Base-by-base conservation (phyloP, 1,140 invertebrate genomes). In the Trigoniulus corallinus region DNA sequence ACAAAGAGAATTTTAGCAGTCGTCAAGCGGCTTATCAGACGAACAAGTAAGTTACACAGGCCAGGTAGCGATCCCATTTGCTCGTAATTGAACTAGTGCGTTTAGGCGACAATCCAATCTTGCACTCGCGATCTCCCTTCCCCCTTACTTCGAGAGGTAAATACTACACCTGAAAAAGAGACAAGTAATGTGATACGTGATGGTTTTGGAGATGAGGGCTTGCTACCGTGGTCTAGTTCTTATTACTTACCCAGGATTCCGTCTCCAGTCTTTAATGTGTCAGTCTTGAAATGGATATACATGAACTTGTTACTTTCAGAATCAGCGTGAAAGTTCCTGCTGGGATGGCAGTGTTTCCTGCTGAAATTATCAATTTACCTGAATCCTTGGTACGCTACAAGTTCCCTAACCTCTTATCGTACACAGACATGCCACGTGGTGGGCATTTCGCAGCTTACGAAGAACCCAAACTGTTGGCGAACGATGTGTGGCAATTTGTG, bases 391-490 rank as follows among this genome's bases (percentile, higher is more conserved):
- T 60, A 13, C 53, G 61, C 10, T 48, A 57, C 27, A 61, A 61
- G 7, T 68, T 58, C 50, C 41, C 37, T n/a, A 69, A 71, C 49
- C 22, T 72, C 24, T 54, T 66, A 3, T 56, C 55, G 20, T 67
- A 63, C 42, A 63, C 48, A 22, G 29, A 61, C 43, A 54, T 61
- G 56, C 53, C 59, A 7, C 47, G 56, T 13, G 86, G 85, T 1
- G 88, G 88, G 1, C 88, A 93, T 66, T 93, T 92, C 62, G 80
- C 81, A 7, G 85, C 82, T 0, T 74, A 91, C 53, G 82, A 93
- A 62, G 72, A 79, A 43, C 86, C 86, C 0, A 58, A 77, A 57
- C 57, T 76, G 7, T 57, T 89, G 1, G 74, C 79, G 3, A 69
- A 77, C 13, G 84, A 89, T 48, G 22, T 67, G 4, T 59, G 56